Evolutionary conservation across 2,113 vertebrate species (phyloP), one percentile per base, ranked within the genome.

Genomic region (Sander vitreus): DNA sequence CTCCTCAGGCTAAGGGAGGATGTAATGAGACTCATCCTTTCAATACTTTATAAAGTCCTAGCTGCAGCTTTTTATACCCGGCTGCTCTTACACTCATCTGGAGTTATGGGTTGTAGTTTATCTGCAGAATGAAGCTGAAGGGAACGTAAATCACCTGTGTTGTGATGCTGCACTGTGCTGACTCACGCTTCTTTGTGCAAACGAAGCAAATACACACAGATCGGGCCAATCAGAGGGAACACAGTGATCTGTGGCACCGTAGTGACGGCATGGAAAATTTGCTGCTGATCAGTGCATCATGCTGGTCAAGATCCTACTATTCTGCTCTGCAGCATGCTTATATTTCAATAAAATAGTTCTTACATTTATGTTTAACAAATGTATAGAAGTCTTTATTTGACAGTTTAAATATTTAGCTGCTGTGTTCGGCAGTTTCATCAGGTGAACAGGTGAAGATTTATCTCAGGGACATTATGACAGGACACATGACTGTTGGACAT

Each of bases 1-100:
- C 68, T 85, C 88, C 50, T 76, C 87, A 6, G 85, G 85, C 83
- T 25, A 30, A 73, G 48, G 21, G 66, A 79, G 55, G 75, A 76
- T 59, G 76, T 59, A 75, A 83, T 83, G 73, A 85, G 66, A 72
- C 67, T 80, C 76, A 68, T 85, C 84, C 76, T 88, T 73, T 90
- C 66, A 90, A 85, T 85, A 67, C 79, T 91, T 92, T 76, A 81
- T 83, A 66, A 53, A 74, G 74, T 75, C 81, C 65, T 48, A 58
- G 69, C 75, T 77, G 68, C 71, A 51, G 60, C 59, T 47, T 63
- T 47, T 70, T 54, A 33, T 18, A 36, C 63, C 60, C 60, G 25
- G 74, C 72, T 66, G 63, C 47, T 12, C 57, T 73, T 33, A 62
- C n/a, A 3, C 19, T 57, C 23, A 2, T 53, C n/a, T 27, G 63